These are phyloP conservation scores for Panurus biarmicus DNA, from an alignment of 2,113 vertebrate species.

Conservation along the genomic window DNA sequence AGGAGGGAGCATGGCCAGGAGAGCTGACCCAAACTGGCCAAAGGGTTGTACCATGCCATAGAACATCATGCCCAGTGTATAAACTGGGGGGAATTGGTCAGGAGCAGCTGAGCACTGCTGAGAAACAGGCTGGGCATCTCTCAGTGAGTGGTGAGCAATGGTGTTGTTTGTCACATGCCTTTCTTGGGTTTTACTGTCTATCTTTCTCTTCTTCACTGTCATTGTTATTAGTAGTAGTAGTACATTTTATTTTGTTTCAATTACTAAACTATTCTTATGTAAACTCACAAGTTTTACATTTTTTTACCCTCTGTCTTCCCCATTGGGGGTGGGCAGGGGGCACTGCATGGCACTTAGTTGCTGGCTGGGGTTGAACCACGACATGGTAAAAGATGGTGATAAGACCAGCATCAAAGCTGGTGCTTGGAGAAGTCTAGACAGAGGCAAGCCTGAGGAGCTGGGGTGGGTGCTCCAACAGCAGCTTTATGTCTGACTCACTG, in stretches of 20 bases:
- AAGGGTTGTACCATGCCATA: not conserved
- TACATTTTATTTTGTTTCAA: not conserved
- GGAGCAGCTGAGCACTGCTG: not conserved
- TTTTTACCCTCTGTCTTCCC: not conserved
- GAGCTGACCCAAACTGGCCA: not conserved
- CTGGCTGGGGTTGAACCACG: not conserved
- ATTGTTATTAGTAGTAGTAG: not conserved
- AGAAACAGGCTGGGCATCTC: not conserved
- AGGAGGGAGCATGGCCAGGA: not conserved
- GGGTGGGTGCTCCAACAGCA: fast-evolving
- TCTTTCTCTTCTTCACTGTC: not conserved
- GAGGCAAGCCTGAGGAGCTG: not conserved
- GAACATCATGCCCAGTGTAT: not conserved
- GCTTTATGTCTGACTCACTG: not conserved
- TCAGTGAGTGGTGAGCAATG: not conserved
- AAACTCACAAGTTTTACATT: not conserved
- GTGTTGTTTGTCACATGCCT: not conserved
- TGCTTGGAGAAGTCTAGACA: not conserved
- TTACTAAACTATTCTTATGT: not conserved
- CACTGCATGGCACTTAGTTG: not conserved
- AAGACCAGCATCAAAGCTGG: not conserved
- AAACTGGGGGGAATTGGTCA: not conserved
- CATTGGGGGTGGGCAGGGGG: not conserved
- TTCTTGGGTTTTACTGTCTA: not conserved
- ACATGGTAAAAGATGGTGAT: not conserved